Conservation (phyloP, 2,888 invertebrate species). For the Nipponacmea schrenckii region DNA sequence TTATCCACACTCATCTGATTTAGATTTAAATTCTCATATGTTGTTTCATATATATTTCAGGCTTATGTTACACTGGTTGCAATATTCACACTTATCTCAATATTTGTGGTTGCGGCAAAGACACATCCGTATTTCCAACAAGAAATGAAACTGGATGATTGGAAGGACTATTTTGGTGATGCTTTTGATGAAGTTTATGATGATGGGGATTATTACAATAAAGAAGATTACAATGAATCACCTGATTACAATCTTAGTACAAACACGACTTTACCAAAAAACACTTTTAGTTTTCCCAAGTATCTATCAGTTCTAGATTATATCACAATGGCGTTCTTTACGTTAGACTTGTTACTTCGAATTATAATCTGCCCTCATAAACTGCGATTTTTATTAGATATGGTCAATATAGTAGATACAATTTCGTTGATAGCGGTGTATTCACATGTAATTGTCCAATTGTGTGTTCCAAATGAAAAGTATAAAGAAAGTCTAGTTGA, state of each 20-base stretch:
- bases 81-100: not conserved
- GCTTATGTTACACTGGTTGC: not conserved
- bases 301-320: not conserved
- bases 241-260: not conserved
- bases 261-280: not conserved
- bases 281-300: not conserved
- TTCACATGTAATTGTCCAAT: not conserved
- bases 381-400: not conserved
- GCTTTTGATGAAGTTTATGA: not conserved
- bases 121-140: not conserved
- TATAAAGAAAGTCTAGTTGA: not conserved
- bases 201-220: not conserved
- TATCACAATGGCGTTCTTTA: conserved; percentile 8
- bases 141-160: not conserved
- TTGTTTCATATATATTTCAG: not conserved
- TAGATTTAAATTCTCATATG: too few relatives aligned
- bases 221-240: not conserved
- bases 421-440: not conserved
- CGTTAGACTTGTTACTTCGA: not conserved
- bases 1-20: too few relatives aligned
- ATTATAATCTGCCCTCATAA: conserved; percentile 2
- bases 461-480: not conserved
- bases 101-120: not conserved
- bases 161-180: not conserved
- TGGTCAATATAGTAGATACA: conserved; percentile 7